Percentiles rank a stretch among this genome's conserved stretches.
These are phyloP conservation scores for Parotocinclus haroldoi DNA, from an alignment of 2,797 vertebrate genomes.

Conservation along the genomic window DNA sequence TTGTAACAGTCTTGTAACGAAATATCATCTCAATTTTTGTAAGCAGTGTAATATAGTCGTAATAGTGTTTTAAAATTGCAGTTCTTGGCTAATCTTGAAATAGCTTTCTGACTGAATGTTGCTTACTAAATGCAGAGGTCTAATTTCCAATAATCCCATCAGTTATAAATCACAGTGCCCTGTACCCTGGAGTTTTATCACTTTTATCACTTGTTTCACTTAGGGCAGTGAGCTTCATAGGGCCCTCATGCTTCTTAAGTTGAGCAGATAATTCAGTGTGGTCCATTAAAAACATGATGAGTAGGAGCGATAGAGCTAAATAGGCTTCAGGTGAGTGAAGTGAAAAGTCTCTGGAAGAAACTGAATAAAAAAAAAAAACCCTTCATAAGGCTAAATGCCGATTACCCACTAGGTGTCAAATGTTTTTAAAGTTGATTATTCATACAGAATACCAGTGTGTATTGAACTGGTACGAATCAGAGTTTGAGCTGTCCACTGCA, in stretches of 20 bases:
- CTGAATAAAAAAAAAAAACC: background rate
- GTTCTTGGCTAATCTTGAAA: conserved; percentile 21
- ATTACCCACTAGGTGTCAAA: too few relatives aligned
- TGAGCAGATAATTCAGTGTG: background rate
- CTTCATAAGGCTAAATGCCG: too few relatives aligned
- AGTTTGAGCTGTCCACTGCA: too few relatives aligned
- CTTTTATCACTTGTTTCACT: conserved; percentile 22
- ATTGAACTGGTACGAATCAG: too few relatives aligned
- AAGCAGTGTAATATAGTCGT: conserved; percentile 1
- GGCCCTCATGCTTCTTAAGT: conserved; percentile 1
- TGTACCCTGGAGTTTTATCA: background rate
- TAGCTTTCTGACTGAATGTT: conserved; percentile 38
- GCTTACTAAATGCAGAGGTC: conserved; percentile 20
- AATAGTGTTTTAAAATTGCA: conserved; percentile 9
- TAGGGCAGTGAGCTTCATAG: conserved; percentile 2
- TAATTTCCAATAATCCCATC: conserved; percentile 36
- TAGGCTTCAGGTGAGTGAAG: background rate
- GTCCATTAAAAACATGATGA: conserved; percentile 26
- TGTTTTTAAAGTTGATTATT: too few relatives aligned
- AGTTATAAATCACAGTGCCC: conserved; percentile 1
- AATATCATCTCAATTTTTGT: too few relatives aligned
- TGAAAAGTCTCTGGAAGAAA: conserved; percentile 3
- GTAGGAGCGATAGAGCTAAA: background rate
- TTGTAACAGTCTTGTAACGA: too few relatives aligned
- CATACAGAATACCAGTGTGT: too few relatives aligned